Base-by-base conservation (phyloP, 1,140 invertebrate genomes). In the Metopolophium dirhodum region DNA sequence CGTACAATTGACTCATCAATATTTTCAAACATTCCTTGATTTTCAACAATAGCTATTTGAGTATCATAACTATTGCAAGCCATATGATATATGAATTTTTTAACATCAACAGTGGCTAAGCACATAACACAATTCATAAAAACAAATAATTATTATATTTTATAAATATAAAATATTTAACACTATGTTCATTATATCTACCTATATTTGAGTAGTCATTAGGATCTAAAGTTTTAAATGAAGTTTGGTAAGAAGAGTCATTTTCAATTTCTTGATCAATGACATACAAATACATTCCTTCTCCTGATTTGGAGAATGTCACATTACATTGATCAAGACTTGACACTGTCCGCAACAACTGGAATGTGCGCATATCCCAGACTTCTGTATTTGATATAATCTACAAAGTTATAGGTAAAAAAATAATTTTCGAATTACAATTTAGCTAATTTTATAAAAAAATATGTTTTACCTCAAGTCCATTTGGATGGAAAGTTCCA, bases 401-500 rank as follows among this genome's bases (percentile, higher is more conserved):
- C 96, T 96, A 54, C 1, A 35, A 86, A 37, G 23, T 51, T 22
- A 86, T 30, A 88, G 4, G 4, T 30, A 18, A n/a, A n/a, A 49
- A 49, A 85, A 35, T 51, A 51, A 18, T 88, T 49, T 35, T 88
- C 8, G 18, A 9, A 89, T 11, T 41, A 26, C 26, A 57, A 89
- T 41, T 41, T 23, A 26, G 37, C 26, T 2, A n/a, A 93, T 26
- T 68, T 26, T 26, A 54, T 51, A 90, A 88, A 57, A 88, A 82
- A 93, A 77, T 51, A 94, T n/a, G 61, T 77, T 9, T 96, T 94
- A 98, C 98, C 95, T 99, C 99, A 77, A 98, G 96, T 0, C 99
- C 99, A 95, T 99, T 99, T 0, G 99, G 99, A 96, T 99, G 99
- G 95, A 99, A 99, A 2, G 99, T 97, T 1, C 99, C 99, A 95